Evolutionary conservation across 64 coral and sea anemone species (phyloP).

Genomic region (Pachyseris speciosa): DNA sequence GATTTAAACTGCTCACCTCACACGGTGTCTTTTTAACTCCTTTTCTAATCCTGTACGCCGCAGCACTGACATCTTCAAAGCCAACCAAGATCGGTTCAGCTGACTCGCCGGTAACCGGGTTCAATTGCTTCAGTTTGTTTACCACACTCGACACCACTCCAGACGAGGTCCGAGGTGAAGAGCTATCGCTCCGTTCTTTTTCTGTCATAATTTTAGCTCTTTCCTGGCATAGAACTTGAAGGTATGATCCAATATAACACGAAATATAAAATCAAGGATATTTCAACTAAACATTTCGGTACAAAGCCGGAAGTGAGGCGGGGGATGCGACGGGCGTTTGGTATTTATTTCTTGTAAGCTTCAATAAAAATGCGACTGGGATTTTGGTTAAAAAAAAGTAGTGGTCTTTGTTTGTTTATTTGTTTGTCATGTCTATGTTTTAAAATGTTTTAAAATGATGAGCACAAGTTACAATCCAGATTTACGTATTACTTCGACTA

Average conservation of each 20-base stretch:
- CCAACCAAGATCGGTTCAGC: conserved; percentile 23
- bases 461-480: too few relatives aligned
- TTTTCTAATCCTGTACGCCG: conserved; percentile 36
- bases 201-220: not conserved
- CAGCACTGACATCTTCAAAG: conserved; percentile 70
- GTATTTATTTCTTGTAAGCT: too few relatives aligned
- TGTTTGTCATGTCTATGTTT: too few relatives aligned
- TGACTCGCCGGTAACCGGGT: conserved; percentile 1
- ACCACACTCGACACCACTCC: not conserved
- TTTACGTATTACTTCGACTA: too few relatives aligned
- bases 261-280: too few relatives aligned
- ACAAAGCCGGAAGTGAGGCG: too few relatives aligned
- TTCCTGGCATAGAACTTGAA: not conserved
- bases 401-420: too few relatives aligned
- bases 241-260: not conserved
- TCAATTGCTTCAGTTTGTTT: not conserved
- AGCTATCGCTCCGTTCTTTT: not conserved
- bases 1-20: conserved; percentile 29
- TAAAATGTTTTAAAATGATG: too few relatives aligned
- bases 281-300: too few relatives aligned
- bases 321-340: too few relatives aligned
- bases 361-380: too few relatives aligned
- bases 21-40: conserved; percentile 60
- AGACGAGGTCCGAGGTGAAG: not conserved
- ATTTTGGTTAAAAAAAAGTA: too few relatives aligned